Base-by-base conservation (phyloP, 2,797 vertebrate species). In the Eospalax fontanierii region DNA sequence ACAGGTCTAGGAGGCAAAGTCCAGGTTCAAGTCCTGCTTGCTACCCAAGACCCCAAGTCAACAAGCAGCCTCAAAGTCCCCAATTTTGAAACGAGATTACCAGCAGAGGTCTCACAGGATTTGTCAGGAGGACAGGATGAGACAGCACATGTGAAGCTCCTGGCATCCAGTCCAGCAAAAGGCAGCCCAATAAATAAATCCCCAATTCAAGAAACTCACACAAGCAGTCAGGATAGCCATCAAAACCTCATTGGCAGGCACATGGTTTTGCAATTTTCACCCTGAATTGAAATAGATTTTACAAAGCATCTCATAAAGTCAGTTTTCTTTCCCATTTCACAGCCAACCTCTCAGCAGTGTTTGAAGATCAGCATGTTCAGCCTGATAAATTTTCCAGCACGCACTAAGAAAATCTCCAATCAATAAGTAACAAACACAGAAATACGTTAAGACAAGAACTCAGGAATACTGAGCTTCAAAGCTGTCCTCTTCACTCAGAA, bases 351-450 rank as follows among this genome's bases (percentile, higher is more conserved):
- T 81, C 66, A 65, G 57, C 3, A 94, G 74, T 81, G 76, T 88
- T 80, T 93, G 30, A 95, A 43, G 73, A 89, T 54, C 71, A 83
- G 90, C 63, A 90, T 28, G 33, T 80, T 86, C 38, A 83, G 26
- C 28, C 86, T 95, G 71, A 87, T 86, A 96, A n/a, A 86, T 90
- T 94, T 91, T 89, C 89, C 83, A 83, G 80, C 24, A 40, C 50
- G 59, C 12, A 76, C 54, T 57, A 92, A 89, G 28, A 74, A 40
- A 26, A 87, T 71, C 63, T 89, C 81, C 80, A 95, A 93, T 95
- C 85, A 94, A 75, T 73, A 95, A 65, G 57, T 26, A 82, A 71
- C 61, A 89, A 90, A 88, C 54, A 87, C 71, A 90, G 80, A 79
- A 85, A 92, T 76, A 68, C 4, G 93, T 70, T 91, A 94, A 90